Evolutionary conservation across 2,888 invertebrate genomes (phyloP), one percentile per base, ranked within the genome.

Genomic region (Caenorhabditis drosophilae): DNA sequence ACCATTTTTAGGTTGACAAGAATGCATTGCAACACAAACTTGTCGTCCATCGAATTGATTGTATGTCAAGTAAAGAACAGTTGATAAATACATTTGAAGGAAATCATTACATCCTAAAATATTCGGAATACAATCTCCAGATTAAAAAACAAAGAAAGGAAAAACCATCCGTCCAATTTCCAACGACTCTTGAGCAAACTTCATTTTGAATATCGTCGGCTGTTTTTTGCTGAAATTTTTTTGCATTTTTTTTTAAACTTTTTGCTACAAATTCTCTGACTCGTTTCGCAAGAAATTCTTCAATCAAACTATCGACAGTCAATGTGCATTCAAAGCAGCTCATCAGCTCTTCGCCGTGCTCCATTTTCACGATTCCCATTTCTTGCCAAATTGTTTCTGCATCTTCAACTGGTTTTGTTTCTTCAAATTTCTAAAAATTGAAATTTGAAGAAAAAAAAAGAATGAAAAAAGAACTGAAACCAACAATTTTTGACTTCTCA

Each of bases 71-170:
- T 52, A 62, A 27, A 76, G 69, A 12, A 69, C 69, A 9, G 76
- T 63, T 2, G 67, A 63, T 35, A 68, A 55, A 55, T 76, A 76
- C 59, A 71, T 55, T 35, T 63, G 52, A 22, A 70, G 23, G 56
- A 76, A 76, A 31, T 66, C 66, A 36, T 77, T 56, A 36, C 66
- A 66, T 40, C 66, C n/a, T n/a, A n/a, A n/a, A n/a, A n/a, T n/a
- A n/a, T n/a, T n/a, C n/a, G n/a, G n/a, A n/a, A n/a, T n/a, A n/a
- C n/a, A n/a, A n/a, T n/a, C n/a, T n/a, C n/a, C n/a, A n/a, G n/a
- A n/a, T n/a, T n/a, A n/a, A n/a, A n/a, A n/a, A n/a, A n/a, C n/a
- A n/a, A n/a, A n/a, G n/a, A n/a, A n/a, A n/a, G n/a, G n/a, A n/a
- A n/a, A n/a, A n/a, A n/a, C n/a, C 66, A 12, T 15, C 41, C 1